Conservation (phyloP, 2,113 vertebrate genomes). For the Eurypyga helias region DNA sequence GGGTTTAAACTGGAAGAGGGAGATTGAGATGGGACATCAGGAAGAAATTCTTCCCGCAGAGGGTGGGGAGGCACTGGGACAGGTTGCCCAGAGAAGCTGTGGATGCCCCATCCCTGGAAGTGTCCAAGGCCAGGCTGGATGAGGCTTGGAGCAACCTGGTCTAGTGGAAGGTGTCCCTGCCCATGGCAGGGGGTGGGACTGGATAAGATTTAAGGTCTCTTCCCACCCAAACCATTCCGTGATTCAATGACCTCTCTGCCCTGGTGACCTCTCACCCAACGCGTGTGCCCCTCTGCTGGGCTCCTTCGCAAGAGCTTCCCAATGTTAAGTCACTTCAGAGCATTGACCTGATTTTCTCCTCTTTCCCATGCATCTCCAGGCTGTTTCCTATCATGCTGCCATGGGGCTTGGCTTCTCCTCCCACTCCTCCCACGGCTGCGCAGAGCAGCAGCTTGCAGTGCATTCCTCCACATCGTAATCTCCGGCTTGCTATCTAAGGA, state of each 20-base stretch:
- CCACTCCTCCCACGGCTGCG: conserved; percentile 35
- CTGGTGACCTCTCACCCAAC: accelerated
- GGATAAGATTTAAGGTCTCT: accelerated
- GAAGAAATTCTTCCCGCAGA: accelerated
- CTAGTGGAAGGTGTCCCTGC: accelerated
- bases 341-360: background rate
- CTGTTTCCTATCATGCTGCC: conserved; percentile 7
- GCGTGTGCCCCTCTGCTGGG: accelerated
- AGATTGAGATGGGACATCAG: accelerated
- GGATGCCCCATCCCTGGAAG: background rate
- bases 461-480: conserved; percentile 21
- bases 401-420: background rate
- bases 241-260: background rate
- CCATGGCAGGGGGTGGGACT: background rate
- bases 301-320: background rate
- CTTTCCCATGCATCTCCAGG: background rate
- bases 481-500: conserved; percentile 28
- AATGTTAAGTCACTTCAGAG: background rate
- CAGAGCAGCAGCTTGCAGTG: background rate
- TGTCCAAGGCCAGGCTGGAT: accelerated
- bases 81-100: background rate
- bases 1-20: background rate
- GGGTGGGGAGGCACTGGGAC: accelerated
- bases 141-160: accelerated
- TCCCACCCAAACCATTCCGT: background rate